Evolutionary conservation across 2,113 vertebrate genomes (phyloP).

Genomic region (Thomomys bottae): DNA sequence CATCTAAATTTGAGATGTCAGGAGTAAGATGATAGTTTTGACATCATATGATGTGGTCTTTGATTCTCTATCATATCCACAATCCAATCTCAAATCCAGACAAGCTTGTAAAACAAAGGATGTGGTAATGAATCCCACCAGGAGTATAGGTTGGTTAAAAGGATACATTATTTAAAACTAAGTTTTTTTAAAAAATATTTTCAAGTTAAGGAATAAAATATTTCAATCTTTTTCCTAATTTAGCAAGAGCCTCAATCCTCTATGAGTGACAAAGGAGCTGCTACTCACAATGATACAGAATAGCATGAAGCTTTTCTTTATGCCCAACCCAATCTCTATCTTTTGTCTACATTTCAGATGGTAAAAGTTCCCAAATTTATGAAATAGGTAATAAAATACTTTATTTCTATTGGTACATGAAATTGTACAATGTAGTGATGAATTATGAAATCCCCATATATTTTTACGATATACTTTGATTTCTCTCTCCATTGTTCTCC

Average conservation of each 20-base stretch:
- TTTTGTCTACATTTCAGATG: constrained; percentile 11
- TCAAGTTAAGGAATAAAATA: background rate
- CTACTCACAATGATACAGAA: background rate
- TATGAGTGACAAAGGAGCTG: background rate
- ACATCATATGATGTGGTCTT: rapidly evolving
- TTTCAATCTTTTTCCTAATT: background rate
- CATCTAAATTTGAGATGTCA: background rate
- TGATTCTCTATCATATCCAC: background rate
- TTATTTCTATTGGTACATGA: background rate
- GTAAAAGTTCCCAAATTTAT: background rate
- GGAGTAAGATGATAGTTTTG: rapidly evolving
- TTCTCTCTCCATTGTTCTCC: too few relatives aligned
- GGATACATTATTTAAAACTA: background rate
- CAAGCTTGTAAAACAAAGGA: background rate
- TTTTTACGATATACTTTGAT: too few relatives aligned
- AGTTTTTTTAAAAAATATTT: background rate
- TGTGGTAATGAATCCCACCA: background rate
- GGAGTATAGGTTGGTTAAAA: background rate
- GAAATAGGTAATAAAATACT: background rate
- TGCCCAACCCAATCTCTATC: background rate
- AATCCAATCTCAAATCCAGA: background rate
- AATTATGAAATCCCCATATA: too few relatives aligned
- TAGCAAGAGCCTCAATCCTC: background rate
- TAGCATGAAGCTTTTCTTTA: background rate
- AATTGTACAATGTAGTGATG: too few relatives aligned